Evolutionary conservation across 2,888 invertebrate species (phyloP), one percentile per base, ranked within the genome.

Genomic region (Scaptomyza reducta): DNA sequence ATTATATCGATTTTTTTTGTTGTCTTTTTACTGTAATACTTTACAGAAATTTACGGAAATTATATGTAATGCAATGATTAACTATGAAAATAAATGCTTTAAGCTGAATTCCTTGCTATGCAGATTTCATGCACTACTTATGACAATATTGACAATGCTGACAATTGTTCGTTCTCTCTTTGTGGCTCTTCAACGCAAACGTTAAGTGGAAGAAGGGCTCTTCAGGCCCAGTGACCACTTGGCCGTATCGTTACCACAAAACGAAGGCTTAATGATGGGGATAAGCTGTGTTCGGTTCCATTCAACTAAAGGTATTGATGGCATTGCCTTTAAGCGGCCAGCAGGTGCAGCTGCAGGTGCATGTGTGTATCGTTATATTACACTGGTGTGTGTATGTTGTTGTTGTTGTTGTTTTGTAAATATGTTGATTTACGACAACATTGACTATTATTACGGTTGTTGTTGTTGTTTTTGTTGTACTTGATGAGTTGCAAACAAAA

Each of bases 381-480:
- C n/a, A 50, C n/a, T 54, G 22, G n/a, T 44, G 31, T 58, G 41
- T 44, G 46, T 27, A 16, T 29, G 13, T 25, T 18, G 10, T n/a
- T 29, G 13, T 25, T 18, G 10, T n/a, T 14, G 27, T 47, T 49
- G 49, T 49, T 62, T 64, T 55, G 49, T 81, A 84, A 84, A 87
- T 81, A 84, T 81, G 84, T 84, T 84, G 80, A 81, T 81, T 81
- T 81, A 81, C 80, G 74, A 71, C 78, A 71, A 46, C 27, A 45
- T 46, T 53, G 61, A 61, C 53, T 58, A 54, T 58, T 63, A 63
- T 59, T 63, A 44, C 57, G 25, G 29, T 42, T 50, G 31, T 18
- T 51, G 35, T 53, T 61, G 60, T 47, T 53, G 22, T 29, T 66
- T 45, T 27, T 67, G 75, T 27, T 53, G 18, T 40, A 62, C 61